A percentile compares a stretch with the other conserved stretches of the same genome.
These are phyloP conservation scores for Crypturellus tataupa DNA, from an alignment of 2,797 vertebrate genomes.

Conservation along the genomic window DNA sequence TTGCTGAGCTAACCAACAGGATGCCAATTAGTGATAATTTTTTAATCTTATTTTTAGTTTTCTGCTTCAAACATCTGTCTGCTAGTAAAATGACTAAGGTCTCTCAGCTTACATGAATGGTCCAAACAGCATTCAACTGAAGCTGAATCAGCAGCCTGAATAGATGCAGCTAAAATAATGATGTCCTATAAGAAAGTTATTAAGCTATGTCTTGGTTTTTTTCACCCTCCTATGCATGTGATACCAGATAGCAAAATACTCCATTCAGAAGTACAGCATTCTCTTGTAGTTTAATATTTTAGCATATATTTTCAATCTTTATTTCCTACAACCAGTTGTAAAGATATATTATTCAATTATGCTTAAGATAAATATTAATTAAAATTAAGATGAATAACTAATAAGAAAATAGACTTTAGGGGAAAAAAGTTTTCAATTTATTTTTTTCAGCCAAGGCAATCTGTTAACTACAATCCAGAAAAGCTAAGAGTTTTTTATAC, in stretches of 20 bases:
- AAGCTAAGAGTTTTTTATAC: background rate
- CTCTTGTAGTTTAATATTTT: background rate
- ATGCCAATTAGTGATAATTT: conserved; percentile 55
- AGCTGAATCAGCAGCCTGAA: background rate
- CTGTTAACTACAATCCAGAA: background rate
- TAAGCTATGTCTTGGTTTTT: background rate
- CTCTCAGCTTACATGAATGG: background rate
- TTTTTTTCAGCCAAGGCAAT: background rate
- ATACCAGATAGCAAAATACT: background rate
- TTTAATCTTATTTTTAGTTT: conserved; percentile 21
- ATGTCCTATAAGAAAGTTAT: background rate
- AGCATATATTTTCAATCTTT: background rate
- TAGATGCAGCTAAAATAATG: background rate
- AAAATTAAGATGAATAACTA: background rate
- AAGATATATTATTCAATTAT: background rate
- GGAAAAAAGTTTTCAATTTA: background rate
- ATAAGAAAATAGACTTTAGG: too few relatives aligned
- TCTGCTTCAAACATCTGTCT: conserved; percentile 3
- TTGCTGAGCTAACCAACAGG: conserved; percentile 28
- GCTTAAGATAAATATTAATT: background rate
- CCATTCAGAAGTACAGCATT: background rate
- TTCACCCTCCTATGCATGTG: background rate
- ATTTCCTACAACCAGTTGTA: background rate
- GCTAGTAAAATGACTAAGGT: background rate
- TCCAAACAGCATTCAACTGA: background rate